Evolutionary conservation across 92 coral and sea anemone species (phyloP).

Genomic region (Porites divaricata): DNA sequence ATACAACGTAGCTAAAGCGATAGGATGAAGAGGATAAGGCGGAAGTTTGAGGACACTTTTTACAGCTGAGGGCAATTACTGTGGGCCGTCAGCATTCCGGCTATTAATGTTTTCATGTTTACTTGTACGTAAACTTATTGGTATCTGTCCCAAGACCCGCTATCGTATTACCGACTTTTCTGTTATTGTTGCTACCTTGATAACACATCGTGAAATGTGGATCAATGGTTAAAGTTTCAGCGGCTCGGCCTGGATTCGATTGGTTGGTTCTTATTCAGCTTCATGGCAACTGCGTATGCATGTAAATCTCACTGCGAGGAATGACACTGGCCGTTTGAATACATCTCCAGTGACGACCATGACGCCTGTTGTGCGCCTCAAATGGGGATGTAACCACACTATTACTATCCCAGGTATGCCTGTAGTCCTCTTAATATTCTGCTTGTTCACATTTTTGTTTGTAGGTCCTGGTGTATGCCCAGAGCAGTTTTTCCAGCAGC

Average conservation of each 20-base stretch:
- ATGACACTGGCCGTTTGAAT: conserved; percentile 74
- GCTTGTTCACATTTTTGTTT: background rate
- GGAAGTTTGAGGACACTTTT: too few species aligned
- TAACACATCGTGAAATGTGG: background rate
- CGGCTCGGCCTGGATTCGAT: conserved; percentile 52
- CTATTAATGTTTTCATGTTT: too few species aligned
- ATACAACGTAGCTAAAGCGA: too few species aligned
- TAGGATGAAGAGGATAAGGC: too few species aligned
- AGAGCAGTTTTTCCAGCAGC: background rate
- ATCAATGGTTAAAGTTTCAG: conserved; percentile 33
- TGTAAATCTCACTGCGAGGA: conserved; percentile 72
- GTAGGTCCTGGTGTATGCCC: background rate
- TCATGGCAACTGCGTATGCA: conserved; percentile 68
- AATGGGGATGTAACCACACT: conserved; percentile 77
- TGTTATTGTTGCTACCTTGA: background rate
- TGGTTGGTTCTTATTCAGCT: conserved; percentile 44
- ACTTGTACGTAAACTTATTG: too few species aligned
- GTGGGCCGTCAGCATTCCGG: too few species aligned
- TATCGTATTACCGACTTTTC: background rate
- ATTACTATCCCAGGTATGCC: conserved; percentile 74
- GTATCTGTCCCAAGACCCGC: too few species aligned
- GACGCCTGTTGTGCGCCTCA: conserved; percentile 70
- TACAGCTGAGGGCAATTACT: too few species aligned
- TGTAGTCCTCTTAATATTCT: too few species aligned
- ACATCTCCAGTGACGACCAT: conserved; percentile 78